These are phyloP conservation scores for Albula glossodonta DNA, from an alignment of 2,113 vertebrate genomes.

Conservation along the genomic window DNA sequence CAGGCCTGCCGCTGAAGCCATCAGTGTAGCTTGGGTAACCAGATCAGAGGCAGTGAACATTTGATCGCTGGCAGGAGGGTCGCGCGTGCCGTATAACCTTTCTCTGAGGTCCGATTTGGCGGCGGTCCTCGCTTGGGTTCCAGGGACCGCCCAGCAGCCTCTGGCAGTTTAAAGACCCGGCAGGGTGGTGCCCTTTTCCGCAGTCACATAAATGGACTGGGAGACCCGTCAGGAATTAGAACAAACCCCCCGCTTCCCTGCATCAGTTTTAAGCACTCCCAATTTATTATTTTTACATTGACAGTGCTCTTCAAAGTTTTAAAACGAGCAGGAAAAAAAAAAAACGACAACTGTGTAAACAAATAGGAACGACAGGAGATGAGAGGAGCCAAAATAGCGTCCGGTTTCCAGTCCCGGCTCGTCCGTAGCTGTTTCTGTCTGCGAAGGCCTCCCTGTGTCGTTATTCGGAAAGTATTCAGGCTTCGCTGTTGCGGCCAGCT, in stretches of 20 bases:
- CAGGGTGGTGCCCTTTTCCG: neutral
- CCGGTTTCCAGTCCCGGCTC: no score
- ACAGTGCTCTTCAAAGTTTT: neutral
- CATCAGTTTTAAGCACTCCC: neutral
- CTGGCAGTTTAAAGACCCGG: neutral
- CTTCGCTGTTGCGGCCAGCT: neutral
- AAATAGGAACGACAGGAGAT: neutral
- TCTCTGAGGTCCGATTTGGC: neutral
- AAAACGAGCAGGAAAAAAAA: neutral
- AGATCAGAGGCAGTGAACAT: neutral
- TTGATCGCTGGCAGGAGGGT: neutral
- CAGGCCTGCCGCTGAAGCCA: neutral
- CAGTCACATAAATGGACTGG: neutral
- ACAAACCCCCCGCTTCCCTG: neutral
- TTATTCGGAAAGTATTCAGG: neutral
- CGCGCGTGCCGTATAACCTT: neutral
- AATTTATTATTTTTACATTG: neutral
- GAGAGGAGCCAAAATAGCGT: neutral
- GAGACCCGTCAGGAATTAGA: neutral
- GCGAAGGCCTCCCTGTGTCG: neutral
- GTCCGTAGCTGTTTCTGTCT: no score
- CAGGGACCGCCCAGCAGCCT: no score
- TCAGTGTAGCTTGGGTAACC: neutral
- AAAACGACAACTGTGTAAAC: neutral
- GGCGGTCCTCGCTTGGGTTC: neutral